Conservation (phyloP, 2,888 invertebrate species). For the Parapristionchus giblindavisi region DNA sequence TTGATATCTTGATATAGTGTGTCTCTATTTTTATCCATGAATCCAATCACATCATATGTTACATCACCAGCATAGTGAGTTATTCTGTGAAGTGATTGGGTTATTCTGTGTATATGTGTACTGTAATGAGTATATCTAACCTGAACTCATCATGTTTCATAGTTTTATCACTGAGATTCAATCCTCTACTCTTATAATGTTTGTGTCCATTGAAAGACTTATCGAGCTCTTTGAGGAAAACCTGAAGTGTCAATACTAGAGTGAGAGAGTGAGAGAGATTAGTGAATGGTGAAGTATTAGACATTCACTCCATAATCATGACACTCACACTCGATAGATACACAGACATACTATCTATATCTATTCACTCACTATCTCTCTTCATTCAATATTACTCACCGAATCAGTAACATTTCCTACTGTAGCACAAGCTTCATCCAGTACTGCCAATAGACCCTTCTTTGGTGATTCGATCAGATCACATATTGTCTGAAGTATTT, state of each 20-base stretch:
- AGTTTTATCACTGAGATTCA: slow-evolving; percentile 75
- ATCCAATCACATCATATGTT: slow-evolving; percentile 86
- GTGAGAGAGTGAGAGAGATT: no score
- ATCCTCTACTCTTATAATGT: slow-evolving; percentile 84
- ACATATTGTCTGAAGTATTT: slow-evolving; percentile 79
- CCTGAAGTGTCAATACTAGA: slow-evolving; percentile 72
- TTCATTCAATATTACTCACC: slow-evolving; percentile 59
- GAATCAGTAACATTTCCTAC: slow-evolving; percentile 87
- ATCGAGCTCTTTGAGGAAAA: slow-evolving; percentile 91
- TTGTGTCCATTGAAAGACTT: slow-evolving; percentile 84
- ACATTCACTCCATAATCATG: no score
- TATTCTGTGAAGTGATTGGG: slow-evolving; percentile 67
- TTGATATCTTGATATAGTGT: slow-evolving; percentile 96
- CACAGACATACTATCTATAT: not conserved
- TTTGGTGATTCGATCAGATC: slow-evolving; percentile 93
- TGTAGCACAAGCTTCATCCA: slow-evolving; percentile 95
- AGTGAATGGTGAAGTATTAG: no score
- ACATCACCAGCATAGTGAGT: slow-evolving; percentile 97
- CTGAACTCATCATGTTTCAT: slow-evolving; percentile 71
- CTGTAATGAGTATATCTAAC: slow-evolving; percentile 3
- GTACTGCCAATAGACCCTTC: slow-evolving; percentile 87
- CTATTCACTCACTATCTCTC: not conserved
- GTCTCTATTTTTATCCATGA: slow-evolving; percentile 97
- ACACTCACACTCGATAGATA: not conserved
- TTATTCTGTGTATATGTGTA: not conserved